A percentile compares a stretch with the other conserved stretches of the same genome.
Evolutionary conservation across 2,888 invertebrate species (phyloP).

Genomic region (Cantharis nigra): DNA sequence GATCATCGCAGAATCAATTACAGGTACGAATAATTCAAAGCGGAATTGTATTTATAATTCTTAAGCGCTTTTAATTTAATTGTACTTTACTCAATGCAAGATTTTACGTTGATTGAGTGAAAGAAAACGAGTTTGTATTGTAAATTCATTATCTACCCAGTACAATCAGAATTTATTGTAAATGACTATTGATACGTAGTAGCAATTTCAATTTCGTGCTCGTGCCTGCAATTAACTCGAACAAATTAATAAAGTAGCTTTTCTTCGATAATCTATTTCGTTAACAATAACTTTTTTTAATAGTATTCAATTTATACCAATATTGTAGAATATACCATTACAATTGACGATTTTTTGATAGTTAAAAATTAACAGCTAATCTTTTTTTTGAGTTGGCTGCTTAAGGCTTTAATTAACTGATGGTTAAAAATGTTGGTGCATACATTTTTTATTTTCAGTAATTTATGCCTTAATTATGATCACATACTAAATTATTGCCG

Average conservation of each 20-base stretch:
- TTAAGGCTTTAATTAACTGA: no score
- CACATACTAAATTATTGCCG: no score
- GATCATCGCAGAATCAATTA: slow-evolving; percentile 18
- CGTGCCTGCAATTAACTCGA: slow-evolving; percentile 7
- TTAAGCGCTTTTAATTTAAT: background rate
- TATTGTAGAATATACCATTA: no score
- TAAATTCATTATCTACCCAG: slow-evolving; percentile 14
- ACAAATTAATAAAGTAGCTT: background rate
- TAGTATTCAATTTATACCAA: no score
- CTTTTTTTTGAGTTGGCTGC: no score
- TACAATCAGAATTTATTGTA: slow-evolving; percentile 19
- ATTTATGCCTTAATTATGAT: no score
- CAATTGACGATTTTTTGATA: background rate
- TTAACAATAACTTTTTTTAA: background rate
- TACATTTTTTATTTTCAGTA: no score
- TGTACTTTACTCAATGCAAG: background rate
- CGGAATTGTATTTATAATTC: background rate
- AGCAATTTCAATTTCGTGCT: slow-evolving; percentile 9
- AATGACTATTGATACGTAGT: slow-evolving; percentile 10
- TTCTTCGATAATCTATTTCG: background rate
- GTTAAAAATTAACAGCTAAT: background rate
- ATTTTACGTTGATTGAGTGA: slow-evolving; percentile 16
- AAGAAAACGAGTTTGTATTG: slow-evolving; percentile 14
- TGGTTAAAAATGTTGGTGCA: no score
- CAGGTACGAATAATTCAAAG: background rate